These are phyloP conservation scores for Tachina lurida DNA, from an alignment of 2,888 invertebrate species.

Conservation along the genomic window DNA sequence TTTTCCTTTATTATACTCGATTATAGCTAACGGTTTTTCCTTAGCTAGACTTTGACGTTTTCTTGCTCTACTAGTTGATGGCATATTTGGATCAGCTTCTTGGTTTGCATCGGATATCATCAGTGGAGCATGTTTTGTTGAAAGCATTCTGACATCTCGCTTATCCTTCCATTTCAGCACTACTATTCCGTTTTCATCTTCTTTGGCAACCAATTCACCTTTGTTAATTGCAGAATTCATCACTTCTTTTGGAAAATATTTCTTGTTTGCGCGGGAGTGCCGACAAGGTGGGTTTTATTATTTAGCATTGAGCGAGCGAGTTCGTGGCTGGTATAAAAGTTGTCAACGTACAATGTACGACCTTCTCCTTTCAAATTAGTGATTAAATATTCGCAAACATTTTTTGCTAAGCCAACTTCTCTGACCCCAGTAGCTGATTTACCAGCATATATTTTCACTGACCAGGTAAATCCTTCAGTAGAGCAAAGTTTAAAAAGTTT, in stretches of 20 bases:
- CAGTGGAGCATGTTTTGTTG: slow-evolving; percentile 27
- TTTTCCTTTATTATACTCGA: slow-evolving; percentile 36
- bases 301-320: too few relatives aligned
- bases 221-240: slow-evolving; percentile 40
- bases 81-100: slow-evolving; percentile 30
- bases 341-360: too few relatives aligned
- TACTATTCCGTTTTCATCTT: slow-evolving; percentile 42
- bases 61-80: slow-evolving; percentile 30
- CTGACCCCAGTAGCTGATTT: too few relatives aligned
- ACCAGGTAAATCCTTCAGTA: too few relatives aligned
- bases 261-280: slow-evolving; percentile 38
- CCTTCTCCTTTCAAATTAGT: too few relatives aligned
- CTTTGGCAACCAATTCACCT: slow-evolving; percentile 32
- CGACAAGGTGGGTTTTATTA: too few relatives aligned
- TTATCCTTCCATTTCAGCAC: slow-evolving; percentile 35
- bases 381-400: too few relatives aligned
- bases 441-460: too few relatives aligned
- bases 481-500: too few relatives aligned
- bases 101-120: slow-evolving; percentile 38
- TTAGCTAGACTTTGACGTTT: slow-evolving; percentile 27
- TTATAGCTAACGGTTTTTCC: slow-evolving; percentile 19
- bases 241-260: slow-evolving; percentile 52
- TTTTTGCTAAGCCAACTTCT: too few relatives aligned
- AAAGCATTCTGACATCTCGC: slow-evolving; percentile 36
- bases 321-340: too few relatives aligned